Base-by-base conservation (phyloP, 2,797 vertebrate genomes). In the Emydoidea blandingii region DNA sequence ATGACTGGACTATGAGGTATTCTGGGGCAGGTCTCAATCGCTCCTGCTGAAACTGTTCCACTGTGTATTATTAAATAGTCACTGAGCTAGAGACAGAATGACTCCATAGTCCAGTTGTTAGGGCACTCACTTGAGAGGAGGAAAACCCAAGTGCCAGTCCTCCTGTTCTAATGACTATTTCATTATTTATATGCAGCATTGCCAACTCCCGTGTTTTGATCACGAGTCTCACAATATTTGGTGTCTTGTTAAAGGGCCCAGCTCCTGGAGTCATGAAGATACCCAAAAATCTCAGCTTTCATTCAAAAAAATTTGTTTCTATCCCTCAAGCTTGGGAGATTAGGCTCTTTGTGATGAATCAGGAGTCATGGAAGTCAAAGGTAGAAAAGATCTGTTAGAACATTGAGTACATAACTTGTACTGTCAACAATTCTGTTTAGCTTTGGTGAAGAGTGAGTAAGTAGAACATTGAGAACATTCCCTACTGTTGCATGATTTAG, bases 211-310 rank as follows among this genome's bases (percentile, higher is more conserved):
- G 53, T 6, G 83, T 3, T 72, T 65, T 89, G 62, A 53, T 31
- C 4, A 1, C 10, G 31, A 31, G 15, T 96, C 96, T 95, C 91
- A 25, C 34, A 91, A 87, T 57, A 83, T 29, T 1, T 2, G 53
- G 92, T 91, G 41, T 85, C 84, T 97, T 95, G 93, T 94, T 79
- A 37, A 92, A 95, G 94, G 95, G 41, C 65, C 44, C 52, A 76
- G 31, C 8, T 94, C 80, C 95, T 96, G 90, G 89, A 87, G 78
- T 93, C 81, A 83, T 88, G 93, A 59, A 91, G 95, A 91, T 85
- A 94, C 1, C 4, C 6, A 86, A 92, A 89, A 94, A 96, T 94
- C 2, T 56, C 59, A 37, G 87, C 91, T 95, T 97, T 96, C 91
- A 37, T 29, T 96, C 91, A 80, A 85, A 76, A 92, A 92, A 72